Conservation (phyloP, 2,797 vertebrate genomes). For the Pangasius larnaudii region DNA sequence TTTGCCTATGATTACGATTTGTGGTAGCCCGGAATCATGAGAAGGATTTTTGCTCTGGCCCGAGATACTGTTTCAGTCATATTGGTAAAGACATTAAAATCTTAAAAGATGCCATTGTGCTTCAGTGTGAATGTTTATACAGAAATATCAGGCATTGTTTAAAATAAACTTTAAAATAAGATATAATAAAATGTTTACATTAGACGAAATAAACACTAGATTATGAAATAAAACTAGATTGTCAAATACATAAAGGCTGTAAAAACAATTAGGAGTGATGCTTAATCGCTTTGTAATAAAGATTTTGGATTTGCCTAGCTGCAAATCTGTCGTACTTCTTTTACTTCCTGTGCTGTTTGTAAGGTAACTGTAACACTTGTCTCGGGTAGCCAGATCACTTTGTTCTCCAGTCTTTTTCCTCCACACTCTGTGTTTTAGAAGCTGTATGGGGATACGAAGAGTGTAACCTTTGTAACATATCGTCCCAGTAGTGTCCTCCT, state of each 20-base stretch:
- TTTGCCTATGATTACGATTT: background rate
- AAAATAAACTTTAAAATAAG: background rate
- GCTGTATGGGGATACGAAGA: constrained; percentile 79
- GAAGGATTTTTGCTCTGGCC: constrained; percentile 2
- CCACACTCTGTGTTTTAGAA: constrained; percentile 70
- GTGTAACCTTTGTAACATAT: constrained; percentile 83
- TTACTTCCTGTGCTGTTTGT: background rate
- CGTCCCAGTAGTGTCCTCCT: constrained; percentile 74
- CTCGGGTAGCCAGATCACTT: background rate
- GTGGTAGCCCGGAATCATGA: background rate
- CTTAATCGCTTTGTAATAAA: background rate
- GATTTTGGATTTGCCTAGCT: background rate
- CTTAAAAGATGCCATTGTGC: background rate
- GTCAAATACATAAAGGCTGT: background rate
- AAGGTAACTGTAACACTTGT: background rate
- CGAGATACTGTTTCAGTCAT: background rate
- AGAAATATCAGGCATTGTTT: background rate
- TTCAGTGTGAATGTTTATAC: constrained; percentile 18
- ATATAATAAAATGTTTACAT: background rate
- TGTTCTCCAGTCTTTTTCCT: background rate
- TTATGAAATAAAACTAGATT: background rate
- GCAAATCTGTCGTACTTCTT: background rate
- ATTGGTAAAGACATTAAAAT: constrained; percentile 9
- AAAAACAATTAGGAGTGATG: background rate
- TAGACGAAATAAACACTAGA: background rate